Conservation (phyloP, 1,140 invertebrate species). For the Zaprionus ghesquierei region DNA sequence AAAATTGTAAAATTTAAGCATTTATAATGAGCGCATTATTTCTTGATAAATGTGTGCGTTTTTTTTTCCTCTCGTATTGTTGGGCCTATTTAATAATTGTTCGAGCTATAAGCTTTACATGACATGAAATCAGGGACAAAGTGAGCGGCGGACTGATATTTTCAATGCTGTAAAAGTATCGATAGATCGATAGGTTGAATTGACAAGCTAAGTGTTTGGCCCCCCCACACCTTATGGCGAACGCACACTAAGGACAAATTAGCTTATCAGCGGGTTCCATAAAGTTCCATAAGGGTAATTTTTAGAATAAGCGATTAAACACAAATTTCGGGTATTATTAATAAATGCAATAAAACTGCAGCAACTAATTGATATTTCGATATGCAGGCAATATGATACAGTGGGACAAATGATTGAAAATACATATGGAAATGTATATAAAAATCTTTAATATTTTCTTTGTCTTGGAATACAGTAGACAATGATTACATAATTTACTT, state of each 20-base stretch:
- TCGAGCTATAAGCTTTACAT: constrained; percentile 1
- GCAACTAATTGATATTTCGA: too few relatives aligned
- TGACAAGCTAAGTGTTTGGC: not conserved
- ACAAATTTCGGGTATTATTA: too few relatives aligned
- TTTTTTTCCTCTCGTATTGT: not conserved
- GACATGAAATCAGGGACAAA: constrained; percentile 5
- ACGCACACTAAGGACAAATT: too few relatives aligned
- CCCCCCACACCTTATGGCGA: too few relatives aligned
- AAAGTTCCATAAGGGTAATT: too few relatives aligned
- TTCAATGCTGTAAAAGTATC: not conserved
- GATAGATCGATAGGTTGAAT: not conserved
- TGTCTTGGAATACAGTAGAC: fast-evolving
- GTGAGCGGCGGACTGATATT: not conserved
- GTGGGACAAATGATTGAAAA: too few relatives aligned
- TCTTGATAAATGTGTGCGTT: constrained; percentile 16
- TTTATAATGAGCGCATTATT: constrained; percentile 49
- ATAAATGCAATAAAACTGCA: too few relatives aligned
- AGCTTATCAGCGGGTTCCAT: too few relatives aligned
- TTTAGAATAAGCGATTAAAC: too few relatives aligned
- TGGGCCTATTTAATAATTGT: constrained; percentile 27
- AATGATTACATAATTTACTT: not conserved
- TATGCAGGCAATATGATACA: too few relatives aligned
- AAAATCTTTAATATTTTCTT: too few relatives aligned
- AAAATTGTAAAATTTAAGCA: constrained; percentile 48
- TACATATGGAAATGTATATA: too few relatives aligned